Evolutionary conservation across 2,113 vertebrate genomes (phyloP), one percentile per base, ranked within the genome.

Genomic region (Narcine bancroftii): DNA sequence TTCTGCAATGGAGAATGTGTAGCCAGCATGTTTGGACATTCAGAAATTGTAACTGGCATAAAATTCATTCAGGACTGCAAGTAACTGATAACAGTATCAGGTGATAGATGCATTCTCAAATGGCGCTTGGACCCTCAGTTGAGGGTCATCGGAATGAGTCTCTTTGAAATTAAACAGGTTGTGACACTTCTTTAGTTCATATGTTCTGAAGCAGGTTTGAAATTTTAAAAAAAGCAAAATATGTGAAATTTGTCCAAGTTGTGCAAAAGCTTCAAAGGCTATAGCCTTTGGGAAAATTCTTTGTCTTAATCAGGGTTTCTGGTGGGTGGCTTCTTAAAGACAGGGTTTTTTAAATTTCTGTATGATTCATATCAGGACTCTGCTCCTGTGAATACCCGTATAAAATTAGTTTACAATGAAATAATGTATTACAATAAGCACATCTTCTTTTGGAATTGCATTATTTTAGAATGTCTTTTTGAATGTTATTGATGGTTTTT

Each of bases 401-500:
- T 56, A 56, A 60, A n/a, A 50, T 85, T n/a, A n/a, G n/a, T n/a
- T 56, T 60, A 33, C 50, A 85, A 36, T 6, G 81, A 29, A 85
- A 85, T 85, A 85, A 85, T 85, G 81, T 85, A n/a, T 85, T 85
- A 85, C 11, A n/a, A 36, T 56, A 60, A 53, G 39, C 39, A n/a
- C 50, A 56, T 13, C 47, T 50, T 81, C 17, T 87, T 87, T 36
- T 60, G 53, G 60, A 87, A 21, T 83, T 83, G 47, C 81, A 85
- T 53, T 85, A 85, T 63, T 87, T n/a, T 60, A 15, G 81, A n/a
- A n/a, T n/a, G n/a, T n/a, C 29, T 56, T 33, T 63, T n/a, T 29
- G 11, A n/a, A 6, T 79, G 7, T 79, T 77, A 3, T 39, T 33
- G n/a, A 87, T 87, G 53, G n/a, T n/a, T 15, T 83, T 87, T 71